Base-by-base conservation (phyloP, 2,888 invertebrate species). In the Andrena haemorrhoa region DNA sequence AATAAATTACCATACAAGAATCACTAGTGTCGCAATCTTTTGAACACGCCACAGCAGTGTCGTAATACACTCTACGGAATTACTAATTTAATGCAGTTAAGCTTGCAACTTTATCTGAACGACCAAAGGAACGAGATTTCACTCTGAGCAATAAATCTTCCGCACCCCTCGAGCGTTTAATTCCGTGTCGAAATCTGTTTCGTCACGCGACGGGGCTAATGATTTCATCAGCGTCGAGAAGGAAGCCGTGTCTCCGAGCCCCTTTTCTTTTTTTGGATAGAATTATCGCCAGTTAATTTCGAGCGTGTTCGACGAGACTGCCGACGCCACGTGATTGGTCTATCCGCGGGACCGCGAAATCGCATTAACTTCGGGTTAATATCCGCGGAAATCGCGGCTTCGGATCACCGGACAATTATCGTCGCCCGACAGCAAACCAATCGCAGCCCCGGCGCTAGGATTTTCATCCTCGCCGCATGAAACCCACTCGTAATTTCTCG, bases 321-420 rank as follows among this genome's bases (percentile, higher is more conserved):
- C 64, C 60, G 64, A 33, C 47, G 77, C 64, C 88, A 53, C 68
- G 73, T 77, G 88, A 87, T 87, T 88, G 83, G 84, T 64, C 81
- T 74, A 68, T 71, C 77, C 84, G 68, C 64, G 75, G 61, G 66
- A 75, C 71, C 80, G 78, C 82, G 70, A 88, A 87, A 87, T 87
- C 86, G 88, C 82, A 86, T 87, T 87, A 87, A 78, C 88, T 84
- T 77, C 78, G 82, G 77, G 88, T 87, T 87, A 87, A 87, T 88
- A 87, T 86, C 87, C 88, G 88, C 88, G 82, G 85, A 86, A 86
- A 87, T 87, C 88, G 87, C 86, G 86, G 84, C 79, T 77, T 69
- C 86, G 85, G 85, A 88, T 89, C 89, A 86, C 84, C 83, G 89
- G 82, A 86, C 89, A 89, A 90, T 90, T 88, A 90, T 88, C 87